Base-by-base conservation (phyloP, 2,113 vertebrate species). In the Tursiops truncatus region DNA sequence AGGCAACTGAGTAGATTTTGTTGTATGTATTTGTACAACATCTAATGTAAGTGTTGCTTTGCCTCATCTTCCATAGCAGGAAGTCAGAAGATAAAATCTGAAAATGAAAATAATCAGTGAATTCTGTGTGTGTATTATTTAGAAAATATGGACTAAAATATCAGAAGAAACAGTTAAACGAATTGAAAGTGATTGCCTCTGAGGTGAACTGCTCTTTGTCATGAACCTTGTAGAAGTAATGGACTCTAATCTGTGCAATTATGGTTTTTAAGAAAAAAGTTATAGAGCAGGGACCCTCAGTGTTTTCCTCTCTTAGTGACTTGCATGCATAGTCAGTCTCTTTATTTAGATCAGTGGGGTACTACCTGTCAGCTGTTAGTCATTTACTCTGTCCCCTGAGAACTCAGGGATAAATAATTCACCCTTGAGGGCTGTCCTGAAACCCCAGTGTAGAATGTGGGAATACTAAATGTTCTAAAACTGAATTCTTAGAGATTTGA, bases 61-160 rank as follows among this genome's bases (percentile, higher is more conserved):
- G 53, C 50, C 18, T 94, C 33, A 58, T 95, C 89, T 91, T 68
- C 13, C 9, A 4, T 58, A 65, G 71, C 74, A 86, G 44, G 13
- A 91, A 89, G 25, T 94, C 89, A 93, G 81, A 97, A 88, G 65
- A 56, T 41, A 95, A 38, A 73, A 91, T 89, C 63, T 83, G 79
- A 91, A 92, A 94, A 79, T 95, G 76, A 90, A 86, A 68, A 88
- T 70, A 85, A 56, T 53, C 53, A 90, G 9, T 92, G 58, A 67
- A 68, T 62, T 91, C 31, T 67, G 3, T 90, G 83, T 86, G 15
- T 2, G 2, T 77, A 67, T 71, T 84, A 63, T 74, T 89, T 93
- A 73, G 85, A 92, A 93, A 93, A 79, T 89, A 21, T 1, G 76
- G 63, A 53, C 33, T 70, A 26, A 89, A 79, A 56, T 68, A 71